Base-by-base conservation (phyloP, 2,797 vertebrate species). In the Oryzias dopingdopingensis region DNA sequence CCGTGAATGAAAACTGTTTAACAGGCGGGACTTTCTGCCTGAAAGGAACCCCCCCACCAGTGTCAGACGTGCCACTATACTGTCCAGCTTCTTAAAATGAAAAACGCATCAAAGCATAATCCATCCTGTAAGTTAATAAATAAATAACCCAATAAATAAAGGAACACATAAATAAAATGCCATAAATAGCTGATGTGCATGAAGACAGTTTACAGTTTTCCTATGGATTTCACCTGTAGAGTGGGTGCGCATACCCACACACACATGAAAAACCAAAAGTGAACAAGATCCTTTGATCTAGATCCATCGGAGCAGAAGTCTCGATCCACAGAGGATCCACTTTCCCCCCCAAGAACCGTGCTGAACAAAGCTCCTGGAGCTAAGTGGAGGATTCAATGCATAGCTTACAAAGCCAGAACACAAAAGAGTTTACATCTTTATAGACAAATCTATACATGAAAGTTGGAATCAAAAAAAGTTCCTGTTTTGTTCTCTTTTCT, bases 341-440 rank as follows among this genome's bases (percentile, higher is more conserved):
- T 16, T 24, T 22, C 24, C 54, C 62, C 76, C 51, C 59, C 52
- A 48, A 79, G 67, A 53, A 67, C 67, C 60, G 90, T 91, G 90
- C 89, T 81, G 59, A 79, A 80, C 67, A 81, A 73, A 70, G 83
- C 75, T 87, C 74, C 76, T 83, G 56, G 54, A 68, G 84, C 79
- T 86, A 82, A 72, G 86, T 82, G 84, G 85, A 86, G 89, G 90
- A 88, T 91, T 92, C 90, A 92, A 90, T 93, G 92, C 92, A 93
- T 93, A 93, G 92, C 91, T 93, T 92, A 92, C 90, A 92, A 88
- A 89, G 90, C 89, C 86, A 75, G 74, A 89, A 84, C 72, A 77
- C 69, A 85, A 80, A 62, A 70, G 67, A 81, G 83, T 78, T 84
- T 71, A 84, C 70, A 83, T 85, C 86, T 85, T 86, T 89, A 88